Conservation (phyloP, 1,140 invertebrate species). For the Drosophila yakuba region DNA sequence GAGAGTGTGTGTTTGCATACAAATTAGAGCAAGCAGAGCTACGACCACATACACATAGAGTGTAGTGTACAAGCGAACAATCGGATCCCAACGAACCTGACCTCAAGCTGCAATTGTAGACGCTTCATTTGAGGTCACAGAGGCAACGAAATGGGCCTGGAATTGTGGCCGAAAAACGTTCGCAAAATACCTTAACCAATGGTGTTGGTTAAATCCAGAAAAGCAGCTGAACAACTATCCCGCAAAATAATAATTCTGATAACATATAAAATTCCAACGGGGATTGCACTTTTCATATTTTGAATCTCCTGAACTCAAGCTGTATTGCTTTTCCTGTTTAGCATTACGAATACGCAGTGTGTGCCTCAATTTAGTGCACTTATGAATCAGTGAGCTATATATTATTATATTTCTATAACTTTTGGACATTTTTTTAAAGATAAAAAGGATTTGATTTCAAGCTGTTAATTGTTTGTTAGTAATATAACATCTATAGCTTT, state of each 20-base stretch:
- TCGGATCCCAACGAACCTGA: slow-evolving; percentile 39
- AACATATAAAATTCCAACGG: too few relatives aligned
- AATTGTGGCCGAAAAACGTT: slow-evolving; percentile 20
- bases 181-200: slow-evolving; percentile 4
- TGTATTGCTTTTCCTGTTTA: background rate
- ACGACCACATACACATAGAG: slow-evolving; percentile 2
- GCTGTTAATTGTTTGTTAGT: background rate
- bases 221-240: background rate
- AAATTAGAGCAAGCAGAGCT: slow-evolving; percentile 58
- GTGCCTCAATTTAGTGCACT: too few relatives aligned
- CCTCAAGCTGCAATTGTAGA: slow-evolving; percentile 69
- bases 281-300: too few relatives aligned
- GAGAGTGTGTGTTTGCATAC: slow-evolving; percentile 44
- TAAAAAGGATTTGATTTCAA: background rate
- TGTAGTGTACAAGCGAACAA: slow-evolving; percentile 21
- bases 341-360: background rate
- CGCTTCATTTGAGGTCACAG: slow-evolving; percentile 70
- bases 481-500: too few relatives aligned
- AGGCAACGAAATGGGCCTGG: slow-evolving; percentile 18
- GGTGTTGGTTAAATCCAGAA: background rate
- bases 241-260: background rate
- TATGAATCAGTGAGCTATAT: too few relatives aligned
- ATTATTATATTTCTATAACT: too few relatives aligned
- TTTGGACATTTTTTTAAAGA: background rate
- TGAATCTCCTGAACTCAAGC: too few relatives aligned